Evolutionary conservation across 2,113 vertebrate genomes (phyloP), one percentile per base, ranked within the genome.

Genomic region (Macrotus californicus): DNA sequence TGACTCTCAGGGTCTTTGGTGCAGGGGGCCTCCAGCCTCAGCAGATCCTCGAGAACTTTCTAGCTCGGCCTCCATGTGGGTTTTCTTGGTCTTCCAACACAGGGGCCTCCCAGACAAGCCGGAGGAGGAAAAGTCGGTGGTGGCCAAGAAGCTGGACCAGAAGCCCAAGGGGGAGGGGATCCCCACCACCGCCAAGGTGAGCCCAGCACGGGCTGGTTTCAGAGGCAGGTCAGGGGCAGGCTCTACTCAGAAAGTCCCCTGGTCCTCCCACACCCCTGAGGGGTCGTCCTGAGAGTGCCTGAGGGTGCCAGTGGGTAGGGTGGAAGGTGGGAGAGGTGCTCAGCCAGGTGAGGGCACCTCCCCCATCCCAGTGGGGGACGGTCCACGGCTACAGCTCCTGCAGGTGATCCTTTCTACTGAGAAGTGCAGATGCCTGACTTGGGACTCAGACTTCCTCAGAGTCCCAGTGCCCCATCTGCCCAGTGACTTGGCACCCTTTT

Each of bases 171-270:
- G 98, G 0, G 99, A 99, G 97, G 98, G 99, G 75, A 99, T 99
- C 96, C 99, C 99, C 16, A 99, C 99, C 70, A 99, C 99, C 5
- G 99, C 99, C 96, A 99, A 99, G 99, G 99, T 99, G 52, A 97
- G 97, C 87, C 24, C 7, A 3, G 54, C 3, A 0, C 0, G 0
- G 24, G n/a, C 15, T 2, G 0, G 18, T 21, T 34, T 34, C 87
- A 18, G 29, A 64, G 59, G 26, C 15, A 3, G 31, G 14, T 24
- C 36, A 10, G 36, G 61, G n/a, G 4, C 8, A 11, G 67, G 9
- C 76, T 15, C 5, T 1, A 3, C 26, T 76, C 39, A 24, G 43
- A 15, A 56, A 5, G 13, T 15, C 29, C 34, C 4, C 10, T 5
- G 24, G 29, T 7, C 54, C 6, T 7, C 41, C 15, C 5, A 7